Conservation (phyloP, 1,140 invertebrate species). For the Drosophila elegans region DNA sequence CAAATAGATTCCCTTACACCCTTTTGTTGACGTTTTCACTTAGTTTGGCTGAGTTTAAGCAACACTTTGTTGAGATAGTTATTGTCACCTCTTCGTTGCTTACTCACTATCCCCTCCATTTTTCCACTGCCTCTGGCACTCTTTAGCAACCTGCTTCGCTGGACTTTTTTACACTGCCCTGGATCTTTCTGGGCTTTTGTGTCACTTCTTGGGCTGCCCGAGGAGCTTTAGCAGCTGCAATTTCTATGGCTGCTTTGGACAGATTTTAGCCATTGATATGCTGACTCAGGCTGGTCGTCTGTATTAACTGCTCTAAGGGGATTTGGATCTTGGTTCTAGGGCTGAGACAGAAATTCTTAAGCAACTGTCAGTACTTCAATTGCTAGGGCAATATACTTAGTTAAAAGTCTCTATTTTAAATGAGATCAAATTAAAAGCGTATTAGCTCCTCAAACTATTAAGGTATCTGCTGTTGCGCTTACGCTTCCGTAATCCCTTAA, state of each 20-base stretch:
- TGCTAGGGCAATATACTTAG: not conserved
- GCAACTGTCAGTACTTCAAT: slow-evolving; percentile 11
- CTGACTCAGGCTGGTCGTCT: slow-evolving; percentile 26
- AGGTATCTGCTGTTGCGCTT: not conserved
- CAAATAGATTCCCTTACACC: slow-evolving; percentile 19
- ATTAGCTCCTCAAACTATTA: not conserved
- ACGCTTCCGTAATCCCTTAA: not conserved
- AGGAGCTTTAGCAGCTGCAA: slow-evolving; percentile 42
- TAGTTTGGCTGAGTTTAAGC: slow-evolving; percentile 23
- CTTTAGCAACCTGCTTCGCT: slow-evolving; percentile 15
- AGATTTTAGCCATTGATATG: slow-evolving; percentile 56
- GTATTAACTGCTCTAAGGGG: slow-evolving; percentile 31
- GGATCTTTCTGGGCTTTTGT: slow-evolving; percentile 63
- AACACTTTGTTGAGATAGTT: slow-evolving; percentile 37
- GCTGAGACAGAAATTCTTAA: slow-evolving; percentile 19
- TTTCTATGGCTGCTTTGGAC: slow-evolving; percentile 59
- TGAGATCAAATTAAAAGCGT: slow-evolving; percentile 8
- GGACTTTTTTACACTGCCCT: slow-evolving; percentile 50
- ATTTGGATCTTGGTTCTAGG: slow-evolving; percentile 25
- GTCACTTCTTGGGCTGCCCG: slow-evolving; percentile 59
- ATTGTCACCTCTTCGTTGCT: slow-evolving; percentile 33
- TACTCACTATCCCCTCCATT: slow-evolving; percentile 6
- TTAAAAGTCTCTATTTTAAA: not conserved
- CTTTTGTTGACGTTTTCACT: slow-evolving; percentile 29
- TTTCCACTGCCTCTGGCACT: slow-evolving; percentile 4